These are phyloP conservation scores for Triplophysa rosa DNA, from an alignment of 2,113 vertebrate genomes.

Conservation along the genomic window DNA sequence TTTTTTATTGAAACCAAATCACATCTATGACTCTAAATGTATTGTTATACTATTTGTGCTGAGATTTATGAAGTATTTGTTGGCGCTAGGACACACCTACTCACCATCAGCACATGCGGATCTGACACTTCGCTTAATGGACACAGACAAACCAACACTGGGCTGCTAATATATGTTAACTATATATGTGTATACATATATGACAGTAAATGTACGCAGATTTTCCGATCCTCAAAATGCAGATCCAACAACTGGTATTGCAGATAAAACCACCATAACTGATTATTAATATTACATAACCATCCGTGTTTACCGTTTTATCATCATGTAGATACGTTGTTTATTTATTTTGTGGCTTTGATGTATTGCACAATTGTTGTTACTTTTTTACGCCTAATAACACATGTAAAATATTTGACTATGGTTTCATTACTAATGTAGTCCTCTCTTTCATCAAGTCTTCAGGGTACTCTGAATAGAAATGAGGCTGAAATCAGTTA, in stretches of 20 bases:
- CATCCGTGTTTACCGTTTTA: conserved; percentile 1
- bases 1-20: not conserved
- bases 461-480: not conserved
- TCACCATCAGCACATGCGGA: conserved; percentile 16
- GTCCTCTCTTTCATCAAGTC: not conserved
- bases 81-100: conserved; percentile 44
- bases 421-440: not conserved
- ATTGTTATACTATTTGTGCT: not conserved
- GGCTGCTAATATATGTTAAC: not conserved
- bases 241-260: not conserved
- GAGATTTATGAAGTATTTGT: not conserved
- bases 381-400: too few relatives aligned
- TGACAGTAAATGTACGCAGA: not conserved
- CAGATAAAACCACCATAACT: not conserved
- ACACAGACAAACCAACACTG: not conserved
- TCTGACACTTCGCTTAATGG: conserved; percentile 2
- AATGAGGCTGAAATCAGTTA: not conserved
- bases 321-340: not conserved
- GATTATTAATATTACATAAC: conserved; percentile 1
- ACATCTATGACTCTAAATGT: not conserved
- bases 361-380: not conserved
- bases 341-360: not conserved
- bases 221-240: not conserved
- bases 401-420: too few relatives aligned
- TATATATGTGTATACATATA: not conserved